These are phyloP conservation scores for Pontoporia blainvillei DNA, from an alignment of 2,113 vertebrate genomes.

Conservation along the genomic window DNA sequence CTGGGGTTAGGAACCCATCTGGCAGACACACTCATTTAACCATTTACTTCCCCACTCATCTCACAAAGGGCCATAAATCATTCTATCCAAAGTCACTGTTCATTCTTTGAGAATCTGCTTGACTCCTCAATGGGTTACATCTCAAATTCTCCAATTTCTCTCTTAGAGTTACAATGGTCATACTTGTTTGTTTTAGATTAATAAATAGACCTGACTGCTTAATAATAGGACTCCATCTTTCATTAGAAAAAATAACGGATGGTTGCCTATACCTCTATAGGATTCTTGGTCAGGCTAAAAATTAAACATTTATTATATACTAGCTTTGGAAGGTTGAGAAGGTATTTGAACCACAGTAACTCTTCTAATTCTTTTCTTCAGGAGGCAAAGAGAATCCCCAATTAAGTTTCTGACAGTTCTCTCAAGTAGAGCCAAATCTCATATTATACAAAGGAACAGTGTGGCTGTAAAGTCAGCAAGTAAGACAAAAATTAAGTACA, in stretches of 20 bases:
- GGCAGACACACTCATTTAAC: neutral
- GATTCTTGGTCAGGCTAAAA: neutral
- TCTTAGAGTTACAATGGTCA: neutral
- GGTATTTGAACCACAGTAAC: neutral
- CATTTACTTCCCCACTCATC: neutral
- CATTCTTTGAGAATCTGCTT: neutral
- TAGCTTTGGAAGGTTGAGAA: neutral
- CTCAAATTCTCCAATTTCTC: neutral
- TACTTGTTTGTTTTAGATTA: neutral
- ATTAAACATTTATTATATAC: neutral
- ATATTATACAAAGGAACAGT: neutral
- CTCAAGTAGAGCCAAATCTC: neutral
- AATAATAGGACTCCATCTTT: constrained; percentile 10
- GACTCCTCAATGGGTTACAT: neutral
- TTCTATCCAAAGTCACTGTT: neutral
- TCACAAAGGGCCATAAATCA: neutral
- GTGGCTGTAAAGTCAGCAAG: neutral
- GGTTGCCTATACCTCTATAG: neutral
- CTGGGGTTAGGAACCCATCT: neutral
- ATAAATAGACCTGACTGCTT: neutral
- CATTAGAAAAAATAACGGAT: constrained; percentile 10
- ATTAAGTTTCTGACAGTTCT: neutral
- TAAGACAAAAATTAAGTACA: constrained; percentile 18
- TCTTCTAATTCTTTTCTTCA: constrained; percentile 35
- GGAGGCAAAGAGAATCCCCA: neutral